A percentile compares a stretch with the other conserved stretches of the same genome.
Evolutionary conservation across 2,113 vertebrate species (phyloP).

Genomic region (Etheostoma spectabile): DNA sequence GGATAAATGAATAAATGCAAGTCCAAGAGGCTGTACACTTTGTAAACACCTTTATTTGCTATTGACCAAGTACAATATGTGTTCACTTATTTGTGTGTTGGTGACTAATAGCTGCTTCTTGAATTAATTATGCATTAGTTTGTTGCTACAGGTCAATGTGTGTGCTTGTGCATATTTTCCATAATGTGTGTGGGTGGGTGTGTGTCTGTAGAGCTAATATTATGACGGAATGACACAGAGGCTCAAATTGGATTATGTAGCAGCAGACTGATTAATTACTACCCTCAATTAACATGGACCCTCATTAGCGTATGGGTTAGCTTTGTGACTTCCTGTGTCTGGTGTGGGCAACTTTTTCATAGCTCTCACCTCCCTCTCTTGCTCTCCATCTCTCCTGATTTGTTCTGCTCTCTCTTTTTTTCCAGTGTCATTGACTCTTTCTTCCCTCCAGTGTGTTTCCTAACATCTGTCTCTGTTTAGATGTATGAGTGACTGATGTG

Average conservation of each 20-base stretch:
- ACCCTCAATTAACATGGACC: constrained; percentile 57
- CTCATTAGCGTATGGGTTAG: constrained; percentile 60
- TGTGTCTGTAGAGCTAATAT: constrained; percentile 24
- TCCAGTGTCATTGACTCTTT: constrained; percentile 10
- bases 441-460: constrained; percentile 19
- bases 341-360: constrained; percentile 3
- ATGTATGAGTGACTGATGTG: constrained; percentile 11
- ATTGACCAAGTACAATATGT: neutral
- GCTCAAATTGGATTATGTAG: constrained; percentile 48
- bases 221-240: constrained; percentile 36
- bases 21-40: neutral
- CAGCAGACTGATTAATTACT: constrained; percentile 62
- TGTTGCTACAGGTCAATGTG: neutral
- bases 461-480: constrained; percentile 29
- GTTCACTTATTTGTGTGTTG: neutral
- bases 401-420: neutral
- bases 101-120: neutral
- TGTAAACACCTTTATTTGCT: neutral
- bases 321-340: constrained; percentile 40
- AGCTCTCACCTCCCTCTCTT: constrained; percentile 6
- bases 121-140: neutral
- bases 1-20: neutral
- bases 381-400: neutral
- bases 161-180: neutral
- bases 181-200: neutral